Evolutionary conservation across 2,797 vertebrate genomes (phyloP).

Genomic region (Telmatherina bonti): DNA sequence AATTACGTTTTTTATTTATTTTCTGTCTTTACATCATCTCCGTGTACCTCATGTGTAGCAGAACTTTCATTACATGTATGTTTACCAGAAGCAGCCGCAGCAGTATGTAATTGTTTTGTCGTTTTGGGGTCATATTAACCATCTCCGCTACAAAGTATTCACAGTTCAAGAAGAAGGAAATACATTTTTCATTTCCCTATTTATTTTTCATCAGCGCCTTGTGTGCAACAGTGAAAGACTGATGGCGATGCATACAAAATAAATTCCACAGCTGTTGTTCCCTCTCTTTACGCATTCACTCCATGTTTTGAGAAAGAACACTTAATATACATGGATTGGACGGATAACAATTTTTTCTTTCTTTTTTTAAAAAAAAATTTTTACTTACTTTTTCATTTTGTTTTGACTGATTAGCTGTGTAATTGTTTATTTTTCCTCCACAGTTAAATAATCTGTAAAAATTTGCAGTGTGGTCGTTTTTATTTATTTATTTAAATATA

Average conservation of each 20-base stretch:
- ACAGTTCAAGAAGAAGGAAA: slow-evolving; percentile 39
- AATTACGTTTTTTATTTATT: not conserved
- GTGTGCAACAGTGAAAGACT: slow-evolving; percentile 23
- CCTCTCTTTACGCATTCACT: not conserved
- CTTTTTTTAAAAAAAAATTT: not conserved
- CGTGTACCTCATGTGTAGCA: not conserved
- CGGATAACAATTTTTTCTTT: not conserved
- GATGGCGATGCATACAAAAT: slow-evolving; percentile 18
- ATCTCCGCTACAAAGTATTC: slow-evolving; percentile 43
- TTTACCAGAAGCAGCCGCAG: slow-evolving; percentile 26
- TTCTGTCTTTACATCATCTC: not conserved
- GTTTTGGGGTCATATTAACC: slow-evolving; percentile 52
- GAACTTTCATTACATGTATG: slow-evolving; percentile 11
- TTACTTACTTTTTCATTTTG: not conserved
- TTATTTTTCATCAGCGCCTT: slow-evolving; percentile 47
- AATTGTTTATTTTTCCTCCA: slow-evolving; percentile 1
- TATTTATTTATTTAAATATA: too few species aligned
- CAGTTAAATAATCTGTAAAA: not conserved
- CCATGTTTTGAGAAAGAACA: not conserved
- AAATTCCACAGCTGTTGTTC: slow-evolving; percentile 6
- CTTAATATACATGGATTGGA: not conserved
- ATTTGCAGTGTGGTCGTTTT: not conserved
- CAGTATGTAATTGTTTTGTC: slow-evolving; percentile 36
- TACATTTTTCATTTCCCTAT: slow-evolving; percentile 59
- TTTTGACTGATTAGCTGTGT: slow-evolving; percentile 5